These are phyloP conservation scores for Arctopsyche grandis DNA, from an alignment of 1,140 invertebrate species.

Conservation along the genomic window DNA sequence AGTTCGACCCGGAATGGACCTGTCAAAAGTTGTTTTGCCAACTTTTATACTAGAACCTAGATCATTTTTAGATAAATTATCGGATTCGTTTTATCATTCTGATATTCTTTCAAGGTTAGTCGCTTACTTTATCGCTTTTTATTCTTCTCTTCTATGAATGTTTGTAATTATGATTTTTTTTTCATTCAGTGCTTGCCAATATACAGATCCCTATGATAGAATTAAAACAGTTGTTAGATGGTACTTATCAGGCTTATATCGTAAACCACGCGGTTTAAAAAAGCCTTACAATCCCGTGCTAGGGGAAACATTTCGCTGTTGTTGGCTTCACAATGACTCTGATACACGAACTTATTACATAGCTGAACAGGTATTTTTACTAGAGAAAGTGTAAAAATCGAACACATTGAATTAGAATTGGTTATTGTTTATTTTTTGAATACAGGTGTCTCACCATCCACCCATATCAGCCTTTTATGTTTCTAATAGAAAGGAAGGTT, in stretches of 20 bases:
- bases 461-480: conserved; percentile 95
- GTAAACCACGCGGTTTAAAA: conserved; percentile 92
- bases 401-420: conserved; percentile 14
- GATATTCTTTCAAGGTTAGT: conserved; percentile 85
- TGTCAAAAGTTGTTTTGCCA: conserved; percentile 94
- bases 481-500: conserved; percentile 93
- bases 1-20: conserved; percentile 94
- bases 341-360: conserved; percentile 91
- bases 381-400: not conserved
- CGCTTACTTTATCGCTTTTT: not conserved
- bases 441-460: conserved; percentile 91
- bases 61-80: conserved; percentile 92
- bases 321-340: conserved; percentile 83
- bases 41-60: conserved; percentile 91
- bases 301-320: conserved; percentile 92
- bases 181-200: conserved; percentile 77
- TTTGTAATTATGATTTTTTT: not conserved
- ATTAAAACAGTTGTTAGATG: conserved; percentile 91
- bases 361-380: conserved; percentile 81
- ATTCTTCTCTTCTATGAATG: not conserved
- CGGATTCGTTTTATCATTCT: conserved; percentile 94
- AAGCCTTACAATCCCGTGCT: conserved; percentile 96
- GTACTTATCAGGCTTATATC: conserved; percentile 90
- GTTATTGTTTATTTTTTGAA: conserved; percentile 49
- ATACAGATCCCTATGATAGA: conserved; percentile 89